Base-by-base conservation (phyloP, 2,797 vertebrate species). In the Anas bernieri region DNA sequence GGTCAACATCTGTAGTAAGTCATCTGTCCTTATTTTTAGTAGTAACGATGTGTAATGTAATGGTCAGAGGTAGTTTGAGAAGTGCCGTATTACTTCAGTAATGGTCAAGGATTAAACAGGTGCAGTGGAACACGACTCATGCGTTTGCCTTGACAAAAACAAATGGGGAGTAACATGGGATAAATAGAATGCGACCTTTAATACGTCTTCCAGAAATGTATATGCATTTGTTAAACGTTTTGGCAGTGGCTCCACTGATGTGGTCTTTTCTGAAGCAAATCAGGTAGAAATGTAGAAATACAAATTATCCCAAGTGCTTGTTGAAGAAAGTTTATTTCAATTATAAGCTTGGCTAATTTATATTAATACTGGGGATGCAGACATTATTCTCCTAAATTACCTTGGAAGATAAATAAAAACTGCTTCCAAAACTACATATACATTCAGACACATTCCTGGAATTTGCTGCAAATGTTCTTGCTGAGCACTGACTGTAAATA, bases 201-300 rank as follows among this genome's bases (percentile, higher is more conserved):
- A 25, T 41, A 31, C 37, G 3, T 33, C 0, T 0, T 35, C 48
- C 37, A 58, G 64, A 72, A 67, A 12, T 8, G 4, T 68, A 3
- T 48, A 6, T 68, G 33, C 23, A 84, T 77, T 66, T 59, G 17
- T 28, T 48, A 70, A 35, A 35, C 21, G 18, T 83, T 83, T 63
- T 83, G 8, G 70, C 50, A 64, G 6, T 33, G 58, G 3, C 62
- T 78, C 13, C 41, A 25, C 10, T 61, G 17, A 12, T 66, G 11
- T 1, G 3, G 9, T 3, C 17, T 45, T 59, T 83, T 73, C 61
- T 77, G 17, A 28, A 23, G n/a, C 76, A 43, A 43, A 55, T 79
- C n/a, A 17, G 26, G 6, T 3, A 5, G 48, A 50, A 50, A 50
- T 5, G 3, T 45, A 17, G 46, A 9, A 83, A 77, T 90, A 41